These are phyloP conservation scores for Trichacis sp. DNA, from an alignment of 2,888 invertebrate species.

Conservation along the genomic window DNA sequence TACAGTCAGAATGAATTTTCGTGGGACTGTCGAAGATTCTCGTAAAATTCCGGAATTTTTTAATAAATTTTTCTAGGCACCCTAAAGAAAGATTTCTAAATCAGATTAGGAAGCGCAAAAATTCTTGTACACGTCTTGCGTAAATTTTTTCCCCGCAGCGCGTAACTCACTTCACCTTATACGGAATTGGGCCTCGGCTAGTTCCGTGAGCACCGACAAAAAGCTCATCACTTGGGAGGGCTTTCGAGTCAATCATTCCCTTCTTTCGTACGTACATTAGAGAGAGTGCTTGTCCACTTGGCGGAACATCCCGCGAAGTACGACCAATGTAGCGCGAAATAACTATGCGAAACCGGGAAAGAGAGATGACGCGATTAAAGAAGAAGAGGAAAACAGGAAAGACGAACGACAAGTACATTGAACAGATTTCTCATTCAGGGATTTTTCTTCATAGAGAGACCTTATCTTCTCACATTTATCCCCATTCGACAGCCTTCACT, in stretches of 20 bases:
- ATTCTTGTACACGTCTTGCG: not conserved
- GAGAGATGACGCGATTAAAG: slow-evolving; percentile 16
- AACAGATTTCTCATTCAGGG: slow-evolving; percentile 41
- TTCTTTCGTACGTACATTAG: slow-evolving; percentile 6
- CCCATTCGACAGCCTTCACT: slow-evolving; percentile 20
- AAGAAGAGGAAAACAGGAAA: slow-evolving; percentile 19
- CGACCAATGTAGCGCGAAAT: not conserved
- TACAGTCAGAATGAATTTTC: too few species aligned
- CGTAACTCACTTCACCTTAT: not conserved
- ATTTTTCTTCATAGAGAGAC: slow-evolving; percentile 22
- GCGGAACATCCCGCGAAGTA: not conserved
- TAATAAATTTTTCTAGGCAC: too few species aligned
- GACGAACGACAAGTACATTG: slow-evolving; percentile 35
- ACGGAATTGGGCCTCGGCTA: not conserved
- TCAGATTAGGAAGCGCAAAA: too few species aligned
- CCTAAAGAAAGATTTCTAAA: too few species aligned
- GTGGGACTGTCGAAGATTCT: too few species aligned
- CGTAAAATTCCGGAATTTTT: too few species aligned
- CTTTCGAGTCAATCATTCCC: slow-evolving; percentile 17
- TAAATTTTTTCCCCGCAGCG: not conserved
- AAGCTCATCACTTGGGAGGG: slow-evolving; percentile 24
- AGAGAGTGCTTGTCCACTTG: slow-evolving; percentile 1
- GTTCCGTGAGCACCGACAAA: slow-evolving; percentile 6
- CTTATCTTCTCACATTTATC: slow-evolving; percentile 34
- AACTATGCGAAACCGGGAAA: slow-evolving; percentile 20